Conservation (phyloP, 2,113 vertebrate genomes). For the Pimephales promelas region DNA sequence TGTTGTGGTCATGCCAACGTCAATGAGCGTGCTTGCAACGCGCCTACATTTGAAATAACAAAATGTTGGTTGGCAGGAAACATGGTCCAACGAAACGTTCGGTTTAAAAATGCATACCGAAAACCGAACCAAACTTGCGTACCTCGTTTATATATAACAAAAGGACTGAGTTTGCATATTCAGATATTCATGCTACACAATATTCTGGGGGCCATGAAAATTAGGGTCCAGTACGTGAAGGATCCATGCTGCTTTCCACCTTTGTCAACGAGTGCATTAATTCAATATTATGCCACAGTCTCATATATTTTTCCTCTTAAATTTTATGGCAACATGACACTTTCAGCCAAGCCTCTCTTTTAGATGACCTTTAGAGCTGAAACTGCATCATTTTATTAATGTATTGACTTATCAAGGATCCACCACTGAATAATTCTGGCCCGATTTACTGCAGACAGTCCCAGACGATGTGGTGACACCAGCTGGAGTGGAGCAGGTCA, state of each 20-base stretch:
- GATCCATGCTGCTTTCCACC: background rate
- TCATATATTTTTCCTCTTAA: background rate
- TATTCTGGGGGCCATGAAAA: no score
- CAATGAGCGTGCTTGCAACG: no score
- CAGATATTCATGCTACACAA: no score
- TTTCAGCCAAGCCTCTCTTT: background rate
- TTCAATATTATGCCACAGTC: background rate
- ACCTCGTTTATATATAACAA: no score
- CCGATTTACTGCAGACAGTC: background rate
- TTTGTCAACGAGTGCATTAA: background rate
- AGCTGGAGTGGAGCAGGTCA: conserved; percentile 6
- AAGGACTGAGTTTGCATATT: no score
- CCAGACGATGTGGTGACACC: background rate
- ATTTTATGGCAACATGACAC: background rate
- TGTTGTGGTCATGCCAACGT: no score
- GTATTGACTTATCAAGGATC: conserved; percentile 28
- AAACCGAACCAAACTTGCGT: no score
- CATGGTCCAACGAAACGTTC: no score
- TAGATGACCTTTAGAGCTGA: background rate
- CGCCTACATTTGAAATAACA: no score
- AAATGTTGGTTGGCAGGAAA: no score
- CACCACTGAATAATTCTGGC: conserved; percentile 10
- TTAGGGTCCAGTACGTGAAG: background rate
- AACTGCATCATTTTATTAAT: conserved; percentile 20
- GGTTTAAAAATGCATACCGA: no score